phyloP scores from a whole-genome alignment of 1,140 invertebrate genomes.

The Hyphantria cunea region DNA sequence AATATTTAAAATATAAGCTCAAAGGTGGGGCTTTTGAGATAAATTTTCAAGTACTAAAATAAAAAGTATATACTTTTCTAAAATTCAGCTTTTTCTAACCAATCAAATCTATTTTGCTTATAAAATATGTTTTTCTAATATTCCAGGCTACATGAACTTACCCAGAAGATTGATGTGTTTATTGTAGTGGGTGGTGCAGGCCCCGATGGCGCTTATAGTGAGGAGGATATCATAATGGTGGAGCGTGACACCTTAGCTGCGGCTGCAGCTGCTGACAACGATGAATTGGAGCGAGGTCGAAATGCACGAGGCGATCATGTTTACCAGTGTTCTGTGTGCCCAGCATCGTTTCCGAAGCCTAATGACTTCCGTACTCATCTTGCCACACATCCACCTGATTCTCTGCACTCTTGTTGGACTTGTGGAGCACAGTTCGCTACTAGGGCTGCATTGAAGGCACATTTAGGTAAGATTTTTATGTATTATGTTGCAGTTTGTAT shows the following conservation, averaged over 20 bases:
- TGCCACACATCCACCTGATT: conserved; percentile 42
- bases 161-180: conserved; percentile 74
- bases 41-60: no score
- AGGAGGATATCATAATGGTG: conserved; percentile 76
- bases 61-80: not conserved
- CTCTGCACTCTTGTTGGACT: conserved; percentile 68
- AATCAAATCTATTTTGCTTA: no score
- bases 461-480: not conserved
- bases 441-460: conserved; percentile 36
- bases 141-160: conserved; percentile 61
- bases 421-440: conserved; percentile 65
- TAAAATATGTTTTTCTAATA: no score
- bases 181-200: conserved; percentile 69
- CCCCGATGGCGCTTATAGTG: conserved; percentile 57
- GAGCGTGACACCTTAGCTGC: conserved; percentile 61
- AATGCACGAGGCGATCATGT: conserved; percentile 67
- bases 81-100: no score
- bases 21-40: no score
- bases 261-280: conserved; percentile 59
- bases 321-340: conserved; percentile 70
- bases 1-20: no score
- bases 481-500: no score
- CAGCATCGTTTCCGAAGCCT: conserved; percentile 48
- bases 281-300: conserved; percentile 59
- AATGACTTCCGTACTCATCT: conserved; percentile 56